A percentile compares a stretch with the other conserved stretches of the same genome.
Evolutionary conservation across 2,888 invertebrate genomes (phyloP).

Genomic region (Tryphoninae sp.): DNA sequence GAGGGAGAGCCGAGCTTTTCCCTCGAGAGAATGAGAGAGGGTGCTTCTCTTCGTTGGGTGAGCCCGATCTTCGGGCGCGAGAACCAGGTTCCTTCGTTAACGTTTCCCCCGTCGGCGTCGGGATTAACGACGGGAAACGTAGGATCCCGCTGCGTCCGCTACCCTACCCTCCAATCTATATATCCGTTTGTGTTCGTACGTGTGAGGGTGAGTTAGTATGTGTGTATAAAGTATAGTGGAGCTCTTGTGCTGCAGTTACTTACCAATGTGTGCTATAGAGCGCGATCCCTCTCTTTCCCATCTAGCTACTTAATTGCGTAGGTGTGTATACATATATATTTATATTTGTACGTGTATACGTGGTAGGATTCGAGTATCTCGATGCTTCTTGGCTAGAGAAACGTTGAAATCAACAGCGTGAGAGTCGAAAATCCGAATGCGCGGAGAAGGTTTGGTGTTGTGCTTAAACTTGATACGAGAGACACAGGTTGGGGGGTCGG

Average conservation of each 20-base stretch:
- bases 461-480: neutral
- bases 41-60: conserved; percentile 36
- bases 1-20: conserved; percentile 28
- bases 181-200: neutral
- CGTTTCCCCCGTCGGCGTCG: conserved; percentile 60
- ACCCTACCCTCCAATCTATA: neutral
- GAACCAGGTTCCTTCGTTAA: conserved; percentile 62
- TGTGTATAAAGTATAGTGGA: conserved; percentile 11
- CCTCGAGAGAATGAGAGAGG: neutral
- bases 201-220: neutral
- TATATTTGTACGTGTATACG: neutral
- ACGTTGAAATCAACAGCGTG: conserved; percentile 12
- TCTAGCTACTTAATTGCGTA: neutral
- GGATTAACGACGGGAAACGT: conserved; percentile 63
- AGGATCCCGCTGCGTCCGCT: conserved; percentile 41
- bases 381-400: neutral
- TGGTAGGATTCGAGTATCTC: neutral
- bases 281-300: neutral
- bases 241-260: conserved; percentile 27
- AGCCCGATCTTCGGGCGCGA: conserved; percentile 46
- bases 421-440: conserved; percentile 28
- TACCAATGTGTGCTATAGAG: neutral
- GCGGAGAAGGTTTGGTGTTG: conserved; percentile 13
- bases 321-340: neutral
- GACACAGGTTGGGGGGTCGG: neutral